Conservation (phyloP, 2,888 invertebrate genomes). For the Lobophora halterata region DNA sequence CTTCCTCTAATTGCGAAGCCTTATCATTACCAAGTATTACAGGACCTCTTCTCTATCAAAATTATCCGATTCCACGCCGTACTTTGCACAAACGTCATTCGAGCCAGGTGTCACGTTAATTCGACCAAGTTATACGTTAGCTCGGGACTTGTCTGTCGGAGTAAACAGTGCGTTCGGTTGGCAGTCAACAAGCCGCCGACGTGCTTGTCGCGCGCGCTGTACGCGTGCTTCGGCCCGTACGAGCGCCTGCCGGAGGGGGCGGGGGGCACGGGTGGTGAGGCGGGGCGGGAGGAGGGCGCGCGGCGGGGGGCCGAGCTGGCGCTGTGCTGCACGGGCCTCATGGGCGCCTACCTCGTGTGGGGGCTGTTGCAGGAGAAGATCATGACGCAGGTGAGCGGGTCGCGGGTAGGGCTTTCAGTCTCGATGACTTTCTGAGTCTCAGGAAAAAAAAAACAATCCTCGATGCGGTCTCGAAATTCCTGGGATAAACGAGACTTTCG, state of each 20-base stretch:
- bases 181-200: conserved; percentile 43
- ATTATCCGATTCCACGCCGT: too few species aligned
- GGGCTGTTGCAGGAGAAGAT: conserved; percentile 98
- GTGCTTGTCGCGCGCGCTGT: conserved; percentile 47
- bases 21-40: too few species aligned
- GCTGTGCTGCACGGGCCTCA: conserved; percentile 93
- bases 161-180: not conserved
- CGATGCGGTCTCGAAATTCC: too few species aligned
- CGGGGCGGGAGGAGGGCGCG: conserved; percentile 42
- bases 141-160: too few species aligned
- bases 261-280: conserved; percentile 54
- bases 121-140: too few species aligned
- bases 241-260: conserved; percentile 59
- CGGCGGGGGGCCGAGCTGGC: conserved; percentile 51
- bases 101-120: too few species aligned
- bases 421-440: too few species aligned
- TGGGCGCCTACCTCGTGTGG: conserved; percentile 96
- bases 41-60: too few species aligned
- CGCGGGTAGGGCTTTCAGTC: not conserved
- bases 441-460: too few species aligned
- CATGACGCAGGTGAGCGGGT: conserved; percentile 88
- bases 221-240: conserved; percentile 56
- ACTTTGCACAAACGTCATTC: too few species aligned
- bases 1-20: too few species aligned
- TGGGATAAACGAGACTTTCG: too few species aligned